Evolutionary conservation across 2,113 vertebrate genomes (phyloP).

Genomic region (Cettia cetti): DNA sequence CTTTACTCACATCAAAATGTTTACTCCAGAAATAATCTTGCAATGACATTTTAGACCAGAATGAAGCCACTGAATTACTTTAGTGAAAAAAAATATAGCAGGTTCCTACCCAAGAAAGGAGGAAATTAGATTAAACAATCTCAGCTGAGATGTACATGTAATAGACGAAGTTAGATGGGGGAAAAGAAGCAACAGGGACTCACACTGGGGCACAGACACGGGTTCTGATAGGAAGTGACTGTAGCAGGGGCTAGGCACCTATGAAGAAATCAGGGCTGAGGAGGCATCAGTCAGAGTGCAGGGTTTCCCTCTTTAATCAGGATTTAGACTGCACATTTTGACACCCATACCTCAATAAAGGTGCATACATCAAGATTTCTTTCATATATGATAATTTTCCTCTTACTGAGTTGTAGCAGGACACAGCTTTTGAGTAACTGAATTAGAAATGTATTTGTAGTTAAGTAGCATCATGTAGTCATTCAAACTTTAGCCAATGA

Average conservation of each 20-base stretch:
- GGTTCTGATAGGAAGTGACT: not conserved
- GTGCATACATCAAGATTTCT: not conserved
- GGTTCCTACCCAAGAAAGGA: not conserved
- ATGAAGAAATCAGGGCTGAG: not conserved
- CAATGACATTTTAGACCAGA: not conserved
- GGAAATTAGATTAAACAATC: not conserved
- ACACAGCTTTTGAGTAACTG: not conserved
- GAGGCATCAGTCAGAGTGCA: accelerated
- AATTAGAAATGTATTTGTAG: not conserved
- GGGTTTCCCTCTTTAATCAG: not conserved
- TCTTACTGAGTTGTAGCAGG: not conserved
- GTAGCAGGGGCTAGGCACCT: not conserved
- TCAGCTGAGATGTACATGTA: not conserved
- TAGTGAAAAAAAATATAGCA: not conserved
- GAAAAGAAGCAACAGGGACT: not conserved
- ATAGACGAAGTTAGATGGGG: accelerated
- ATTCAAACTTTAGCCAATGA: not conserved
- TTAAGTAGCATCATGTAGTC: not conserved
- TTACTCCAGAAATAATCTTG: not conserved
- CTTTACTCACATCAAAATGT: not conserved
- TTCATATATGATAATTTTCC: not conserved
- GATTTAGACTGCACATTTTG: not conserved
- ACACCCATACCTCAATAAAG: accelerated
- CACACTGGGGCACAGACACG: accelerated
- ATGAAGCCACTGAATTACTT: not conserved